Base-by-base conservation (phyloP, 2,797 vertebrate species). In the Siniperca scherzeri region DNA sequence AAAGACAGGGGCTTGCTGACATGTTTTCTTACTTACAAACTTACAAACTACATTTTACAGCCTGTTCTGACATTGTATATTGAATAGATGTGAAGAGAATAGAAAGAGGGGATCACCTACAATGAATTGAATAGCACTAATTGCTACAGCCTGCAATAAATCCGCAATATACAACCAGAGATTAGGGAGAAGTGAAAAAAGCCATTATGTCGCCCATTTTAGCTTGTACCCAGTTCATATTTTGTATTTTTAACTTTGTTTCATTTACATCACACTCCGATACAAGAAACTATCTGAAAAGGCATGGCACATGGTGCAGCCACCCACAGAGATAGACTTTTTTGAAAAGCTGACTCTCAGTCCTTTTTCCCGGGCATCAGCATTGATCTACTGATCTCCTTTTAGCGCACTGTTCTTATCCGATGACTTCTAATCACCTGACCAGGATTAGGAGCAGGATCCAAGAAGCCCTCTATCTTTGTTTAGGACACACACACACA, bases 301-400 rank as follows among this genome's bases (percentile, higher is more conserved):
- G 50, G 8, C 19, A 50, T 7, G 70, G 84, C 55, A 69, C 57
- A 60, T 38, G 46, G 4, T 74, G 48, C 42, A 78, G 38, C 74
- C 57, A 70, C 60, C 75, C 71, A 71, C 60, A 59, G 36, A 62
- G 50, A 46, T 25, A 38, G 6, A 56, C 48, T 57, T 52, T 30
- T 42, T 30, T 81, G 64, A 86, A 78, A 42, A 77, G 65, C 17
- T 8, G 46, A n/a, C 56, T 48, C 40, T 50, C 36, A 42, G 5
- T 55, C 68, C 16, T 42, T 70, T 57, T 40, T 36, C 3, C 38
- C 13, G 4, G 56, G 55, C 65, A 30, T 60, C 57, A 55, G 55
- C 52, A 1, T 5, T 89, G 87, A 91, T 85, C 89, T 59, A 88
- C 77, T 93, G 90, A 91, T 91, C 92, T 92, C 68, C 33, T 90